phyloP scores from a whole-genome alignment of 2,797 vertebrate species.

The Characodon lateralis region DNA sequence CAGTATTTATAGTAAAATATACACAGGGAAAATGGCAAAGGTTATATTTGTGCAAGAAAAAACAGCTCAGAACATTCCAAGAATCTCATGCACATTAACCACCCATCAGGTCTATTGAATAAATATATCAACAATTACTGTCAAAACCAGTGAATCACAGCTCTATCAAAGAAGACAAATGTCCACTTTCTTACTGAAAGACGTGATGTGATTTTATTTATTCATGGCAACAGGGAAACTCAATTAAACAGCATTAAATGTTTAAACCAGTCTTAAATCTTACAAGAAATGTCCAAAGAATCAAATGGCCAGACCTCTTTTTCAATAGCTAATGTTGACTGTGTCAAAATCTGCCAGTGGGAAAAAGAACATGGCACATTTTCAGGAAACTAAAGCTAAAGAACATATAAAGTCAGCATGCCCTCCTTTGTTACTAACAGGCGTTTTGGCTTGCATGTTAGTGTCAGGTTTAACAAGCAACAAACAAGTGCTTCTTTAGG shows the following conservation, averaged over 20 bases:
- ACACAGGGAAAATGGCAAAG: neutral
- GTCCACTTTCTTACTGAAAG: conserved; percentile 1
- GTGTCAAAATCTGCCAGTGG: neutral
- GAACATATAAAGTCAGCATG: neutral
- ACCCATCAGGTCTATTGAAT: no score
- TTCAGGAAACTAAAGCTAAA: neutral
- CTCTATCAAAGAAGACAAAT: neutral
- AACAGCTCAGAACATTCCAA: no score
- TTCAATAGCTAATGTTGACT: neutral
- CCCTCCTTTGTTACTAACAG: neutral
- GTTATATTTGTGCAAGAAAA: no score
- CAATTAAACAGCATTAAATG: conserved; percentile 55
- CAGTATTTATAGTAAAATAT: neutral
- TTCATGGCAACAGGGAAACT: conserved; percentile 44
- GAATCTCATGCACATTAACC: no score
- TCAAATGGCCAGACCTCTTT: neutral
- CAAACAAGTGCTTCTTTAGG: conserved; percentile 1
- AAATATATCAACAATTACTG: neutral
- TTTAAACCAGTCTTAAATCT: conserved; percentile 34
- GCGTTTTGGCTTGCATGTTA: neutral
- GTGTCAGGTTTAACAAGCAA: neutral
- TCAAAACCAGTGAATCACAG: neutral
- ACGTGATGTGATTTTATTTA: conserved; percentile 48
- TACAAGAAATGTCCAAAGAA: conserved; percentile 18
- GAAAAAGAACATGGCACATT: no score